Evolutionary conservation across 1,140 invertebrate species (phyloP), one percentile per base, ranked within the genome.

Genomic region (Pachypeltis micranthus): DNA sequence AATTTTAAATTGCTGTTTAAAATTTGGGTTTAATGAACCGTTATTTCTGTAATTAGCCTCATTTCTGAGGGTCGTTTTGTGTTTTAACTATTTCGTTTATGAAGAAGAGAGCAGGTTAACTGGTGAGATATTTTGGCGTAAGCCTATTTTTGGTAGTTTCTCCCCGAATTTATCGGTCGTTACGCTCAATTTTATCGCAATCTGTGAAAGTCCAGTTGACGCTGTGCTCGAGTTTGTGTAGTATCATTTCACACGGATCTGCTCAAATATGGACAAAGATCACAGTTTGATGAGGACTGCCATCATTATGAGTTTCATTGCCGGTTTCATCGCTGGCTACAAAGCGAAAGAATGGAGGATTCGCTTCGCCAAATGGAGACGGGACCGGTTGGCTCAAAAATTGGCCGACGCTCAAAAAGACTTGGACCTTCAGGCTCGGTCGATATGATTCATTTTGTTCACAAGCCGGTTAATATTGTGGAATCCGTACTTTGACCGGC

Each of bases 301-400:
- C 14, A 21, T 65, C n/a, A 21, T 67, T 1, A 7, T 68, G 16
- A 61, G 66, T 10, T 67, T 68, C 25, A 16, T 66, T 1, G 21
- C 54, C 1, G 67, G 67, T 26, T 65, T 68, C 31, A 14, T 64
- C 16, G 23, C 61, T 16, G 67, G 67, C 44, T 68, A 68, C 34
- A 68, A 68, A 62, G 63, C 64, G 0, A 68, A 68, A 63, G 67
- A 68, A 63, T 67, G 61, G 55, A 61, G 67, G 31, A 65, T 68
- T 28, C 59, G 58, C 27, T 67, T 64, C 66, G 31, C 59, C 24
- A 63, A 62, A 65, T 65, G 65, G 26, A 65, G 66, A 59, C 44
- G 67, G 44, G 67, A 68, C 27, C 62, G 63, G 47, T 63, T 68
- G 2, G 51, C 62, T 10, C 25, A 44, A 27, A 64, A 68, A 66